These are phyloP conservation scores for Pachyrhynchus sulphureomaculatus DNA, from an alignment of 1,140 invertebrate genomes.

Conservation along the genomic window DNA sequence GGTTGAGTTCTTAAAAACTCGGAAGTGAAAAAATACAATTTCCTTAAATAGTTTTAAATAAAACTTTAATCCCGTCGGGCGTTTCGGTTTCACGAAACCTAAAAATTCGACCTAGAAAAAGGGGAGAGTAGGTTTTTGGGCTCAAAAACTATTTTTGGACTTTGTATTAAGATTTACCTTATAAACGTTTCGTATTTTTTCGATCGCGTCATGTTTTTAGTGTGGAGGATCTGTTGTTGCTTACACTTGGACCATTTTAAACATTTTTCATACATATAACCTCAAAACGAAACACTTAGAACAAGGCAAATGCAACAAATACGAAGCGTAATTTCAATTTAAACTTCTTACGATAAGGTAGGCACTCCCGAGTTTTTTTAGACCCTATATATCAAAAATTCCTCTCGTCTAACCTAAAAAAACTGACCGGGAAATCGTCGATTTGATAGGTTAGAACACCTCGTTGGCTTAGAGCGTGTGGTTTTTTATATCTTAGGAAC, in stretches of 20 bases:
- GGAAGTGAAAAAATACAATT: background rate
- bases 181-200: background rate
- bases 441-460: constrained; percentile 8
- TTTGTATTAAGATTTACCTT: background rate
- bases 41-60: background rate
- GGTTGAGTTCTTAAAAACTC: constrained; percentile 14
- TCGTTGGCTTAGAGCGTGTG: constrained; percentile 25
- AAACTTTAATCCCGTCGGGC: background rate
- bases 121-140: background rate
- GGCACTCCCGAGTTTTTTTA: background rate
- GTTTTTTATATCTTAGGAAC: constrained; percentile 33
- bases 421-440: background rate
- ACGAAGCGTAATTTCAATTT: too few relatives aligned
- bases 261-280: too few relatives aligned
- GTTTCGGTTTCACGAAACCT: background rate
- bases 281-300: too few relatives aligned
- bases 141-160: constrained; percentile 5
- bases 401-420: background rate
- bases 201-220: too few relatives aligned
- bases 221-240: too few relatives aligned
- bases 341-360: too few relatives aligned
- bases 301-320: background rate
- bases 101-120: background rate
- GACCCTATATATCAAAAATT: constrained; percentile 18
- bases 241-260: too few relatives aligned